Evolutionary conservation across 2,113 vertebrate species (phyloP).

Genomic region (Mirounga angustirostris): DNA sequence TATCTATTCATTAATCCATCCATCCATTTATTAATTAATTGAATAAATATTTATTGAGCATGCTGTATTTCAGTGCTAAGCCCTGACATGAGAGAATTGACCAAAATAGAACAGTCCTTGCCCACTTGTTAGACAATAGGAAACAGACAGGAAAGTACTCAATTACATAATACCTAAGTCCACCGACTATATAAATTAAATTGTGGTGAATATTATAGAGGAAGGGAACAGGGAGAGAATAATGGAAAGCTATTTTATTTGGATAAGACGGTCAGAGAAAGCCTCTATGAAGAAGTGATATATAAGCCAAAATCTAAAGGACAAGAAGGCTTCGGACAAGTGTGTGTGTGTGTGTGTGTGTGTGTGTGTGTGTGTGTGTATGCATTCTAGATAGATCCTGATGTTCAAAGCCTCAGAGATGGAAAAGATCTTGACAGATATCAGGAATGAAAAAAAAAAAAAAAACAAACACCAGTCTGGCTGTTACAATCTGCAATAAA

Average conservation of each 20-base stretch:
- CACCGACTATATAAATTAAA: neutral
- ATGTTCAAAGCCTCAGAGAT: neutral
- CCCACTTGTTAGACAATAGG: neutral
- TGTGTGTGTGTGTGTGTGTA: neutral
- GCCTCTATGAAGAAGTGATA: neutral
- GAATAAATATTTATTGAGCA: neutral
- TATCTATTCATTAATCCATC: neutral
- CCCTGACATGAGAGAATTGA: neutral
- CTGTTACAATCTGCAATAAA: neutral
- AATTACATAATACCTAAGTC: neutral
- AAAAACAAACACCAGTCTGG: neutral
- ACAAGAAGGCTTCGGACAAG: neutral
- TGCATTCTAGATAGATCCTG: neutral
- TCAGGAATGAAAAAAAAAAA: neutral
- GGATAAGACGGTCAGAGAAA: neutral
- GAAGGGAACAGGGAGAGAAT: neutral
- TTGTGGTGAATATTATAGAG: neutral
- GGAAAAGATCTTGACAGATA: neutral
- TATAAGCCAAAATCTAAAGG: neutral
- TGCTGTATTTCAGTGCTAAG: neutral
- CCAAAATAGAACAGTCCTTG: constrained; percentile 22
- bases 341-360: neutral
- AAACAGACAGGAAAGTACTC: neutral
- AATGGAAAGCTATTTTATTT: neutral
- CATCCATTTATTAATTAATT: neutral